Percentiles rank a stretch among this genome's conserved stretches.
These are phyloP conservation scores for Drosophila melanica DNA, from an alignment of 1,140 invertebrate species.

Conservation along the genomic window DNA sequence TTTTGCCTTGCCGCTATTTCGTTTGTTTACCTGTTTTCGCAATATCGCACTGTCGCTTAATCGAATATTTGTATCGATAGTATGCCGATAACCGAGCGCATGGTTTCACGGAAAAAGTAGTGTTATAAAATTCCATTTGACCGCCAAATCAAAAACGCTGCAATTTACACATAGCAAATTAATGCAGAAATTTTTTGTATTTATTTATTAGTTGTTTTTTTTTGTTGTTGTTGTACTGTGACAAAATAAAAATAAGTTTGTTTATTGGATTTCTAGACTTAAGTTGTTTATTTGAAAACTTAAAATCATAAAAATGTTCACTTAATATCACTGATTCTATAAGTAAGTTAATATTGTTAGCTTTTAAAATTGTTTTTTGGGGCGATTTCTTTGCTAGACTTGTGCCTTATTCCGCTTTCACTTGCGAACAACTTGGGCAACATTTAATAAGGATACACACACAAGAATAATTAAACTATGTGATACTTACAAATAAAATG, in stretches of 20 bases:
- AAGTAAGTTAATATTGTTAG: conserved; percentile 46
- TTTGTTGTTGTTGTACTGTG: too few relatives aligned
- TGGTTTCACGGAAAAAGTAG: neutral
- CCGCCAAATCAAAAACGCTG: neutral
- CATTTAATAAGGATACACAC: conserved; percentile 18
- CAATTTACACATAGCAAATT: neutral
- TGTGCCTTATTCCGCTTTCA: conserved; percentile 1
- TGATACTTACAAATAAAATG: conserved; percentile 28
- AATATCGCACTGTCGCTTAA: neutral
- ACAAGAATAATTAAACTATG: conserved; percentile 28
- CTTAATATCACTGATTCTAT: conserved; percentile 52
- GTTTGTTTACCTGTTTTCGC: conserved; percentile 3
- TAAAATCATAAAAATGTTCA: conserved; percentile 51
- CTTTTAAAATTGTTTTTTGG: conserved; percentile 29
- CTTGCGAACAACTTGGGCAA: conserved; percentile 16
- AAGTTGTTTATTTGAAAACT: conserved; percentile 48
- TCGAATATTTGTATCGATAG: neutral
- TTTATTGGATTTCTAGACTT: conserved; percentile 30
- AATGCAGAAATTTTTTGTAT: too few relatives aligned
- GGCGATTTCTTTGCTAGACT: conserved; percentile 8
- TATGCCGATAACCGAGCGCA: too few relatives aligned
- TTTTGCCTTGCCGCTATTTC: conserved; percentile 5
- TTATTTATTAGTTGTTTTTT: neutral
- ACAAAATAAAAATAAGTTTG: neutral
- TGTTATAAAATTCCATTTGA: neutral